phyloP scores from a whole-genome alignment of 2,888 invertebrate species.

The Helleia helle region DNA sequence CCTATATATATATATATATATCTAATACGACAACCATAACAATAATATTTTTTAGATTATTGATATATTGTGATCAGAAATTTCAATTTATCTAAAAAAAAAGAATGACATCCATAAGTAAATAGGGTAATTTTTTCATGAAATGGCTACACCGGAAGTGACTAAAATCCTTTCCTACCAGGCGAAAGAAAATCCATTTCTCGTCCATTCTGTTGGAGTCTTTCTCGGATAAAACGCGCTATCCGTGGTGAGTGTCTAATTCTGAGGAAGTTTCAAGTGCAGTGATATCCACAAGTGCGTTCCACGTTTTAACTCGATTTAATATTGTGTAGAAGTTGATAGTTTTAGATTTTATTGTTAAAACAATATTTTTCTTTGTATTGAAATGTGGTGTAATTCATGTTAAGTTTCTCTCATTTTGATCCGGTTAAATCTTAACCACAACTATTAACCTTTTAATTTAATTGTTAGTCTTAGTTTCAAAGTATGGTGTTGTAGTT shows the following conservation, averaged over 20 bases:
- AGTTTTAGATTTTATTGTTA: slow-evolving; percentile 2
- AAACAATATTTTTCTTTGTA: background rate
- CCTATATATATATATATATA: too few species aligned
- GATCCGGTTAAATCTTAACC: background rate
- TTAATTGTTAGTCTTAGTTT: background rate
- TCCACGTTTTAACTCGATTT: slow-evolving; percentile 1
- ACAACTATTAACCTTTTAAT: background rate
- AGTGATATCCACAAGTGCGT: slow-evolving; percentile 46
- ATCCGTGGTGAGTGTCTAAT: slow-evolving; percentile 68
- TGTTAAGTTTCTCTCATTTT: slow-evolving; percentile 1
- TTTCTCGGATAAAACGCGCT: slow-evolving; percentile 77
- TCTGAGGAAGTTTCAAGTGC: slow-evolving; percentile 54
- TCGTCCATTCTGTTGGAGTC: slow-evolving; percentile 82
- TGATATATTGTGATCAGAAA: too few species aligned
- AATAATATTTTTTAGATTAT: too few species aligned
- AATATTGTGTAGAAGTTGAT: slow-evolving; percentile 9
- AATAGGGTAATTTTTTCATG: slow-evolving; percentile 16
- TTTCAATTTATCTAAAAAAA: background rate
- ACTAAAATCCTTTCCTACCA: slow-evolving; percentile 51
- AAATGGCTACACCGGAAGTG: slow-evolving; percentile 54
- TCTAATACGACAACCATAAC: too few species aligned
- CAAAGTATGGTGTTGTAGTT: background rate
- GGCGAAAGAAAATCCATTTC: slow-evolving; percentile 64
- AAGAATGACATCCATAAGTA: slow-evolving; percentile 1
- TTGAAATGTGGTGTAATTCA: slow-evolving; percentile 20